Conservation (phyloP, 1,140 invertebrate species). For the Lepeophtheirus salmonis region DNA sequence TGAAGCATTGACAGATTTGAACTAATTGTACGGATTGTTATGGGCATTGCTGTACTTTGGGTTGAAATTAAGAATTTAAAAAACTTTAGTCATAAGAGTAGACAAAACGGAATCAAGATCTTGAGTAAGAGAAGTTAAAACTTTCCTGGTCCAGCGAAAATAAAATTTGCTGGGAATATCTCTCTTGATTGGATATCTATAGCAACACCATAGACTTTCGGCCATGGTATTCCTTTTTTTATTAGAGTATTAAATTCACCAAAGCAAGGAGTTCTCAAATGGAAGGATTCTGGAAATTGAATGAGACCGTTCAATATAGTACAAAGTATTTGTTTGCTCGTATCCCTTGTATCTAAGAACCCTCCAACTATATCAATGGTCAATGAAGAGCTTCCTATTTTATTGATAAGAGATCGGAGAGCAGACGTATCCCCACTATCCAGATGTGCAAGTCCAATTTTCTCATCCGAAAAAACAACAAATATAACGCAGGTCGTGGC, state of each 20-base stretch:
- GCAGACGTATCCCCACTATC: not conserved
- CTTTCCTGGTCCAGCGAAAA: not conserved
- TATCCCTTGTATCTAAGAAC: not conserved
- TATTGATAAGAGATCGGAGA: not conserved
- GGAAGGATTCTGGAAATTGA: not conserved
- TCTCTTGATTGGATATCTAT: not conserved
- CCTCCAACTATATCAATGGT: not conserved
- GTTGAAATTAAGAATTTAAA: too few relatives aligned
- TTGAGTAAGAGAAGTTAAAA: too few relatives aligned
- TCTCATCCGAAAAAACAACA: not conserved
- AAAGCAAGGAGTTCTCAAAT: not conserved
- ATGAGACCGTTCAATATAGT: not conserved
- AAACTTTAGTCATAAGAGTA: too few relatives aligned
- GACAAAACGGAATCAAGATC: too few relatives aligned
- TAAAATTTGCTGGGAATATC: not conserved
- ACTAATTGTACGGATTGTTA: too few relatives aligned
- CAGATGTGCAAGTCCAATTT: not conserved
- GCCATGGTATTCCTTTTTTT: not conserved
- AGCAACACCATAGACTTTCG: not conserved
- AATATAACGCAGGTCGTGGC: not conserved
- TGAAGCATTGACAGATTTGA: too few relatives aligned
- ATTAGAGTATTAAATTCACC: not conserved
- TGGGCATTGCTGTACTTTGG: too few relatives aligned
- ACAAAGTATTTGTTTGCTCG: not conserved
- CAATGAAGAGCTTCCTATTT: not conserved